Percentiles rank a stretch among this genome's conserved stretches.
Evolutionary conservation across 2,888 invertebrate species (phyloP).

Genomic region (Orchesellides sinensis): DNA sequence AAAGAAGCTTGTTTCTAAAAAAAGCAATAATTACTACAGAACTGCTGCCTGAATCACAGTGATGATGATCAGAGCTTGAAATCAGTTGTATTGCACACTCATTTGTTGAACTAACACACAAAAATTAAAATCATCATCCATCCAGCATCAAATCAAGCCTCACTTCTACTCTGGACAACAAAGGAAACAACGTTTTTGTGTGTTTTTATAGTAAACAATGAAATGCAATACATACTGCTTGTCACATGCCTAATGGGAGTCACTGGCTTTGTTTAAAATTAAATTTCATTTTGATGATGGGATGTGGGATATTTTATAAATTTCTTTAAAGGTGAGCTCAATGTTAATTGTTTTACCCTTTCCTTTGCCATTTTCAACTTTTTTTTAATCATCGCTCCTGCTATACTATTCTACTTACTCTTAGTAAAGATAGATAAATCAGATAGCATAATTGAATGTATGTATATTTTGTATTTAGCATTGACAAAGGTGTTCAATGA

Average conservation of each 20-base stretch:
- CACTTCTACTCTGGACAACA: too few relatives aligned
- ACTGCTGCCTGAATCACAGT: constrained; percentile 34
- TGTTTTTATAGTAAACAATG: constrained; percentile 41
- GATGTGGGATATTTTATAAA: constrained; percentile 55
- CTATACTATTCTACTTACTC: background rate
- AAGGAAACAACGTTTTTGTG: constrained; percentile 28
- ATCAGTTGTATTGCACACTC: constrained; percentile 59
- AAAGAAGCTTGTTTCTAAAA: constrained; percentile 1
- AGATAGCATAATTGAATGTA: background rate
- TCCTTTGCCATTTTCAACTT: constrained; percentile 12
- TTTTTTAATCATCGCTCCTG: background rate
- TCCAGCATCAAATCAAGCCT: too few relatives aligned
- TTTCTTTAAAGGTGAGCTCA: constrained; percentile 40
- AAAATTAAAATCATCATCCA: too few relatives aligned
- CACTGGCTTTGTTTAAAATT: constrained; percentile 45
- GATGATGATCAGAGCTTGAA: constrained; percentile 59
- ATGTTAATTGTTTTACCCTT: constrained; percentile 29
- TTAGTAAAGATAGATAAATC: background rate
- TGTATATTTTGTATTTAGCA: background rate
- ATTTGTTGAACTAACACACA: constrained; percentile 50
- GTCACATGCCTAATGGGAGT: constrained; percentile 49
- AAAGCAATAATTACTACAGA: background rate
- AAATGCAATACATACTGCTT: constrained; percentile 54
- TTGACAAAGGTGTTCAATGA: background rate
- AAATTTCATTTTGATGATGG: constrained; percentile 46